phyloP scores from a whole-genome alignment of 2,113 vertebrate species.

The Marmota flaviventris region DNA sequence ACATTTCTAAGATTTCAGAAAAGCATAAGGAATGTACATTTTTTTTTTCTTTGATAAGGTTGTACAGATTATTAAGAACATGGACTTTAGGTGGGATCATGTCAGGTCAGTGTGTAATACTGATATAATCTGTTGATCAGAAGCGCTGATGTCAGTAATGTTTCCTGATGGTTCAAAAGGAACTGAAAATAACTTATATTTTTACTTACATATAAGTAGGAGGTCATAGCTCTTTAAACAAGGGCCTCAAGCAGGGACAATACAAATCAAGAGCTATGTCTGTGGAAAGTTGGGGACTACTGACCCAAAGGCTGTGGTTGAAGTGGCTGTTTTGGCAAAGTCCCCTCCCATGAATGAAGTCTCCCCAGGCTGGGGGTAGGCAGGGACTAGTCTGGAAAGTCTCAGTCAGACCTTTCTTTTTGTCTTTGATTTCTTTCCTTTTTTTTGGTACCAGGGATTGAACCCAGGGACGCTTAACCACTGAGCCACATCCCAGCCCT shows the following conservation, averaged over 20 bases:
- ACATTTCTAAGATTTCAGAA: slow-evolving; percentile 43
- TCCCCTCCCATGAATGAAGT: background rate
- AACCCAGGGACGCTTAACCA: too few species aligned
- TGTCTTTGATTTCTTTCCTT: slow-evolving; percentile 64
- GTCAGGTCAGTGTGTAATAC: background rate
- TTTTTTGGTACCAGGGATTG: background rate
- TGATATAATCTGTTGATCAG: background rate
- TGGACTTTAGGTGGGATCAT: slow-evolving; percentile 13
- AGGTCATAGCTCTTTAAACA: slow-evolving; percentile 26
- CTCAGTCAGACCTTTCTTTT: background rate
- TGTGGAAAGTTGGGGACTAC: background rate
- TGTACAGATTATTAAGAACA: background rate
- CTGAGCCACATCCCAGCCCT: too few species aligned
- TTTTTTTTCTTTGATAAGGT: background rate
- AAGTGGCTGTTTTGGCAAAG: background rate
- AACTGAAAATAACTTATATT: background rate
- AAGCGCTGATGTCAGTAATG: background rate
- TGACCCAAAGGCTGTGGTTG: background rate
- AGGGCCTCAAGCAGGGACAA: background rate
- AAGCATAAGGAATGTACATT: background rate
- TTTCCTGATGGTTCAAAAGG: slow-evolving; percentile 35
- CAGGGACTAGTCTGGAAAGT: background rate
- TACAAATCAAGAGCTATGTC: background rate
- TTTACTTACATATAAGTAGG: background rate
- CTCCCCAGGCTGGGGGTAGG: background rate